Base-by-base conservation (phyloP, 30 jellyfish, hydroid and myxozoan genomes). In the Turritopsis rubra region DNA sequence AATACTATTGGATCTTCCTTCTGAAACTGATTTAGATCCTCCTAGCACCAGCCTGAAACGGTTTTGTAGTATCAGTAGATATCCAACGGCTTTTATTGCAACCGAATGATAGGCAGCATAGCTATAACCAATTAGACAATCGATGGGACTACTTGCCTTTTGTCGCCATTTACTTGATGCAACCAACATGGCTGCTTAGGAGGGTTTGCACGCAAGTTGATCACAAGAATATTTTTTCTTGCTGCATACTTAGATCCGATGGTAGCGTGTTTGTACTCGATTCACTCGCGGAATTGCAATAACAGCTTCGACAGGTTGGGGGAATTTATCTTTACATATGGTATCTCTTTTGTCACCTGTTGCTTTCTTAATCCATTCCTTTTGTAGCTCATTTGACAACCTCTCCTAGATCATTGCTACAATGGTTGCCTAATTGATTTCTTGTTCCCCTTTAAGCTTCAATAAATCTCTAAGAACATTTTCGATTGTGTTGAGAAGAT, bases 11-110 rank as follows among this genome's bases (percentile, higher is more conserved):
- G 19, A 75, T 75, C 16, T 18, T 0, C 84, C 84, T 75, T 29
- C 20, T 18, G 21, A 21, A 26, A 20, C 88, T 79, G 89, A 81
- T 81, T 65, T 71, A 17, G 88, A 85, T 52, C 95, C 88, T 73
- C 85, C 81, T 23, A 89, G 16, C 1, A 85, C 87, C 95, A 87
- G 75, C 30, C 96, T 91, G 68, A 89, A 82, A 79, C 90, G 94
- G 60, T 88, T 68, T 53, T 84, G 86, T 24, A 87, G 86, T 21
- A 90, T 88, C 87, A 90, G 29, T 60, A 85, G 54, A 52, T 81
- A 85, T 26, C 72, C 92, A 73, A 65, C 93, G 74, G 79, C 84
- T 86, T 79, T 86, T 73, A 79, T 70, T 52, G 75, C 83, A 24
- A 87, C 95, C 5, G 87, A 31, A 66, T 90, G 96, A 75, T 75